Evolutionary conservation across 2,113 vertebrate species (phyloP), one percentile per base, ranked within the genome.

Genomic region (Elanus axillaris): DNA sequence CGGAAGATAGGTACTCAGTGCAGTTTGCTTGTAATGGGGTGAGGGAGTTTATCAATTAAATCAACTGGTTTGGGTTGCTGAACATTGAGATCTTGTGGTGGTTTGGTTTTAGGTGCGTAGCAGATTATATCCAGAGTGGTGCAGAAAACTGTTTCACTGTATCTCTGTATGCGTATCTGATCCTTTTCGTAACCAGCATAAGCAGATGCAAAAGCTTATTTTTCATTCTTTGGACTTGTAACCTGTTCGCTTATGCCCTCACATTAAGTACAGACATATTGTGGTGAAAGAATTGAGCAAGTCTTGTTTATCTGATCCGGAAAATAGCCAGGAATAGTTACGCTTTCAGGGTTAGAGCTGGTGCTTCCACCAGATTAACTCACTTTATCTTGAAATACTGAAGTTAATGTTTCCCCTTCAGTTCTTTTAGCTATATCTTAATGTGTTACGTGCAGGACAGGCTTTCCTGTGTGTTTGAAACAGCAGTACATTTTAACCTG

Each of bases 131-230:
- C 31, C 17, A 23, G n/a, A 38, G 43, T 38, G 17, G 62, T 60
- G n/a, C 31, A 73, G 53, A 58, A 52, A 56, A 27, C 47, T 25
- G 29, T 76, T 42, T 62, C 17, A 23, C 31, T 0, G 0, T 52
- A 52, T 48, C 53, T 67, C 19, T 45, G 1, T 10, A 9, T 45
- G 42, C 1, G 1, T 88, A 50, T 17, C 68, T 58, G 45, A 66
- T 64, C 20, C 26, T 71, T 75, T 52, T 48, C 31, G 13, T 32
- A 56, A 45, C 7, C 36, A n/a, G 27, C 47, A 32, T 16, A 67
- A 67, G 26, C 64, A 42, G 47, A 53, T 73, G 53, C 20, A 56
- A 47, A 34, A 77, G 63, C 40, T 72, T 76, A 6, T 23, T 60
- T 72, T 60, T 62, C 1, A 0, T 67, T 71, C 52, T 56, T 92